Base-by-base conservation (phyloP, 2,797 vertebrate genomes). In the Falco berigora region DNA sequence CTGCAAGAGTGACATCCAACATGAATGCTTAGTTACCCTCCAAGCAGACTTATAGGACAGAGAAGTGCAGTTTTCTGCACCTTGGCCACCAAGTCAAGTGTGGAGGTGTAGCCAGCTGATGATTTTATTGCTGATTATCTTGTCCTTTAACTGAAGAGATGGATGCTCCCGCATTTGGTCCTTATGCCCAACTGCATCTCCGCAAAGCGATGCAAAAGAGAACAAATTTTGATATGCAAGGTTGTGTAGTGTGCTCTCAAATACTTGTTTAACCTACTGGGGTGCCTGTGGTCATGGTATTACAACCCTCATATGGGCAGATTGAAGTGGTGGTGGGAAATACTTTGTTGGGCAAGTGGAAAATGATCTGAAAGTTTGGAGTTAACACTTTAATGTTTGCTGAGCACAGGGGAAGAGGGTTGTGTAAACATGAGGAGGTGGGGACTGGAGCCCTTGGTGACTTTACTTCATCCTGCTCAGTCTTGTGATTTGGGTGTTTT, bases 211-310 rank as follows among this genome's bases (percentile, higher is more conserved):
- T 66, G 66, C 25, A 24, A 6, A 21, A 36, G 27, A 53, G 23
- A 56, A 5, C 38, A 30, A 7, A 8, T 66, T 32, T 73, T 47
- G 24, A 13, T 42, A 4, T 3, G 5, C 34, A 24, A 7, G 27
- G 28, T 4, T 86, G 12, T 6, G 25, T 11, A 3, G 12, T 5
- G 8, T 2, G 5, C 32, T 52, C 40, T 61, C 58, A 24, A 58
- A 28, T 25, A 12, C 20, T 32, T 6, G 2, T 50, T 36, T 36
- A 66, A 36, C n/a, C 34, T 22, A 4, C 44, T 38, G 30, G 19
- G 14, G 3, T 66, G 47, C n/a, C 27, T 0, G 0, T n/a, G 28
- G 28, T 58, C 28, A 12, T 10, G 47, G 28, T 20, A 3, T 22
- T 44, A 5, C 36, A 78, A 3, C 52, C 52, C 23, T 20, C 14